Base-by-base conservation (phyloP, 2,113 vertebrate genomes). In the Rhagologus leucostigma region DNA sequence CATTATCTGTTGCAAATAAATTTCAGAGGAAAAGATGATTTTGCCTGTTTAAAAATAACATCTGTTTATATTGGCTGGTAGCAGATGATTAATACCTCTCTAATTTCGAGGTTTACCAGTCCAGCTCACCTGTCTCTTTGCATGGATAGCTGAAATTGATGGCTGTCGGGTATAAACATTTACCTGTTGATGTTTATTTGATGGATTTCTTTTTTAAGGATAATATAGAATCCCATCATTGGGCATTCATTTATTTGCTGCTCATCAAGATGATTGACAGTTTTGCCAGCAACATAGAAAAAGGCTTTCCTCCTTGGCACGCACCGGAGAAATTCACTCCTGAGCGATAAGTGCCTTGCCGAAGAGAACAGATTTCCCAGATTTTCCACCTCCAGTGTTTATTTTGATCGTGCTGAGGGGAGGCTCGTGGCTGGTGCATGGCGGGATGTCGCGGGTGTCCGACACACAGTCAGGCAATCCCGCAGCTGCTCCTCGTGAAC, bases 21-120 rank as follows among this genome's bases (percentile, higher is more conserved):
- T 98, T 98, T 98, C 96, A 97, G 96, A 97, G 96, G 97, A 98
- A 98, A 97, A 97, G 97, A 97, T 98, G 97, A 98, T 98, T 98
- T 97, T 98, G 92, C 96, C 97, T 97, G 95, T 98, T 98, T 98
- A 97, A 97, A 98, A 98, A 98, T 97, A 98, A 98, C 98, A 98
- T 98, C 97, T 98, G 98, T 98, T 98, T 98, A 97, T 97, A 97
- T 98, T 98, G 98, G 97, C 98, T 98, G 96, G 96, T 96, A 98
- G 96, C 96, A 97, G 97, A 98, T 97, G 97, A 98, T 98, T 98
- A 98, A 98, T 98, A 97, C 97, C 85, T 90, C 97, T 98, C 97
- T 98, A 98, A 98, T 98, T 98, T 98, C 98, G 98, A 98, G 98
- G 98, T 98, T 98, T 98, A 98, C 98, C 97, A 98, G 98, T 98